Evolutionary conservation across 2,797 vertebrate species (phyloP), one percentile per base, ranked within the genome.

Genomic region (Sebastes glaucus): DNA sequence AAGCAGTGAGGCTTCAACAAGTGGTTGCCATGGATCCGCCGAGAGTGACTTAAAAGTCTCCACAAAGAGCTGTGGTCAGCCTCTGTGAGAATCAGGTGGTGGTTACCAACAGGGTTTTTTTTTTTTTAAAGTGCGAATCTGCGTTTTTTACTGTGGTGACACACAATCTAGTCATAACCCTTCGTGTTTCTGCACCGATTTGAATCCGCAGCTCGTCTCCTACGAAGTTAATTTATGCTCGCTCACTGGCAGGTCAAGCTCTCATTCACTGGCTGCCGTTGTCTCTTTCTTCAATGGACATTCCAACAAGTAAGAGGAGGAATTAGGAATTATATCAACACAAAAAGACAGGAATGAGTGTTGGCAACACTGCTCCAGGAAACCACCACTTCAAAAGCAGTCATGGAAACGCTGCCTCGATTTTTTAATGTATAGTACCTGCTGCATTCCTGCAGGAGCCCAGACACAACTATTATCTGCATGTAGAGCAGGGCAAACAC

Each of bases 1-100:
- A 78, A 89, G 91, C 94, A 95, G 88, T 85, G 94, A 95, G 93
- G 94, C 95, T 95, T 96, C 91, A 94, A 96, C 94, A 95, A 95
- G 94, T 93, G 91, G 95, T 96, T 94, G 83, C 94, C 94, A 95
- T 95, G 94, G 95, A 88, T 87, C 71, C 73, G 33, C 86, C 35
- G 81, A 90, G 87, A 89, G 90, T 92, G 90, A 93, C 90, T 92
- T 91, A 89, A 88, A 91, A 92, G 92, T 91, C 81, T 74, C 84
- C 72, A 93, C 91, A 88, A 93, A 92, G 88, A 90, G 74, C 79
- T 64, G 89, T 49, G 78, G 83, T 86, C 85, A 78, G 78, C 64
- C 80, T 80, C 16, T 76, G 57, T 74, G 74, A 81, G 78, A 86
- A 78, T 89, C 88, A 91, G 84, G 78, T 87, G 83, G 76, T 83